Conservation (phyloP, 1,140 invertebrate species). For the Drosophila nigromelanica region DNA sequence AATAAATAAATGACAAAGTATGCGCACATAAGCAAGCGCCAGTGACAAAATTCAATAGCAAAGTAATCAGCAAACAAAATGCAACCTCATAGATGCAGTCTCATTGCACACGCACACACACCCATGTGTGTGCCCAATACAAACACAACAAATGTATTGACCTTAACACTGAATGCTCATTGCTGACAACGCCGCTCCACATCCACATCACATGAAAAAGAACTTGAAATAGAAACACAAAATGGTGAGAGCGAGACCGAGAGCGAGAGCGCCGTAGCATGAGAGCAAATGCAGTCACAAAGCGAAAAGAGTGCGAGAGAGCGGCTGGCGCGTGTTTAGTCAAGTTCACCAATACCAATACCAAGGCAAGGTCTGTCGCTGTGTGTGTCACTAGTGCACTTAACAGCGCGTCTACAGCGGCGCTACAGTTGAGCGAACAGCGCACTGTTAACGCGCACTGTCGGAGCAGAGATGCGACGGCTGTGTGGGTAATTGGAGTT, state of each 20-base stretch:
- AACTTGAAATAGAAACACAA: constrained; percentile 63
- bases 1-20: constrained; percentile 38
- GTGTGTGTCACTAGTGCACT: constrained; percentile 33
- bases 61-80: constrained; percentile 71
- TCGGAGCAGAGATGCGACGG: constrained; percentile 1
- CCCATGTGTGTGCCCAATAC: not conserved
- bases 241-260: constrained; percentile 20
- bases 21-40: constrained; percentile 32
- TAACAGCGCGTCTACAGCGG: constrained; percentile 55
- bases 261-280: constrained; percentile 23
- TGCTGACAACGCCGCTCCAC: constrained; percentile 33
- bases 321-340: constrained; percentile 49
- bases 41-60: constrained; percentile 65
- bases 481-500: constrained; percentile 43
- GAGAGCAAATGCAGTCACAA: constrained; percentile 18
- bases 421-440: constrained; percentile 69
- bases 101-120: constrained; percentile 28
- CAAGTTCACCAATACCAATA: constrained; percentile 78
- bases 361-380: constrained; percentile 50
- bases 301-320: constrained; percentile 28
- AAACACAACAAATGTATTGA: constrained; percentile 73
- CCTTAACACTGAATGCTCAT: constrained; percentile 76
- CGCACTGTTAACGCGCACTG: constrained; percentile 52
- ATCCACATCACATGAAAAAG: constrained; percentile 49
- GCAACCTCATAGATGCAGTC: constrained; percentile 57